Evolutionary conservation across 2,113 vertebrate genomes (phyloP).

Genomic region (Irena cyanogastra): DNA sequence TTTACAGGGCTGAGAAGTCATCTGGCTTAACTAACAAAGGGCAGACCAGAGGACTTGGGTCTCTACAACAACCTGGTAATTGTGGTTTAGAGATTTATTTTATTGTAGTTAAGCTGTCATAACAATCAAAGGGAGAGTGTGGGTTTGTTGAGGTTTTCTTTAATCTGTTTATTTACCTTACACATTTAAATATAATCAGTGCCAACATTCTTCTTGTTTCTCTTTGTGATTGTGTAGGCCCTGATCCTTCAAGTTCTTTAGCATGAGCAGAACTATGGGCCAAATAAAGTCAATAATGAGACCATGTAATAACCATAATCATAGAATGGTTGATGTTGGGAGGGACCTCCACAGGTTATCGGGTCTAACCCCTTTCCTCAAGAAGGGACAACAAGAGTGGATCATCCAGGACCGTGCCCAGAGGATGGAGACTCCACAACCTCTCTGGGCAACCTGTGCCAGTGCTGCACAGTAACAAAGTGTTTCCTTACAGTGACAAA

Average conservation of each 20-base stretch:
- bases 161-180: neutral
- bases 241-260: neutral
- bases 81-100: neutral
- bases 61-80: constrained; percentile 80
- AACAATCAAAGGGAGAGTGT: neutral
- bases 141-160: neutral
- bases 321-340: neutral
- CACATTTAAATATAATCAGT: neutral
- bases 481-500: neutral
- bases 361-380: neutral
- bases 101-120: neutral
- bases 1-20: constrained; percentile 80
- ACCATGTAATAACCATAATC: neutral
- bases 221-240: neutral
- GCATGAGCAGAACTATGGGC: neutral
- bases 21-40: constrained; percentile 75
- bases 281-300: neutral
- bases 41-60: constrained; percentile 75
- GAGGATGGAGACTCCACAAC: neutral
- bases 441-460: neutral
- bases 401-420: neutral
- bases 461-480: neutral
- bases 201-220: neutral
- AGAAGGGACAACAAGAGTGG: neutral
- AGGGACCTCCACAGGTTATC: accelerated